phyloP scores from a whole-genome alignment of 2,113 vertebrate genomes.

The Barbus barbus region DNA sequence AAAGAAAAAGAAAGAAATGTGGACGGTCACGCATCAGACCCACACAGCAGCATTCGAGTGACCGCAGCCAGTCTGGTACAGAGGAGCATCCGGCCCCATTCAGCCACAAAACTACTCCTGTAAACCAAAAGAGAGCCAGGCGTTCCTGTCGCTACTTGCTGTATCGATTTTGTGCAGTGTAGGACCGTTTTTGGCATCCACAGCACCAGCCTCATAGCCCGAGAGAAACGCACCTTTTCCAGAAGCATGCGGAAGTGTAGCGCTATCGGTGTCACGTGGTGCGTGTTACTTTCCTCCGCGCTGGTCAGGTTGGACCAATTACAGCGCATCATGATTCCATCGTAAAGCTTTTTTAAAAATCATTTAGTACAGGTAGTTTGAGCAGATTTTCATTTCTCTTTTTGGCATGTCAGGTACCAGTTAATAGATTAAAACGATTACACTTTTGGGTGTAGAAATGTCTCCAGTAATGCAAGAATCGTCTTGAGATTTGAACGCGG shows the following conservation, averaged over 20 bases:
- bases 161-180: constrained; percentile 63
- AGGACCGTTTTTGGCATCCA: constrained; percentile 78
- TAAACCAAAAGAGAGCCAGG: constrained; percentile 21
- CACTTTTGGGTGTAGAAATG: background rate
- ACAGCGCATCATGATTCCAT: background rate
- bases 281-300: background rate
- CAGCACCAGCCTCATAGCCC: constrained; percentile 37
- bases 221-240: background rate
- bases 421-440: background rate
- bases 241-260: background rate
- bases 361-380: background rate
- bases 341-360: background rate
- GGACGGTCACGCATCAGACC: background rate
- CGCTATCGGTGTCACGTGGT: background rate
- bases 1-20: background rate
- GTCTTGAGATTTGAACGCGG: background rate
- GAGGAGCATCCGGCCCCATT: background rate
- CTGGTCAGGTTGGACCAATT: background rate
- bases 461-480: background rate
- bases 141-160: constrained; percentile 76
- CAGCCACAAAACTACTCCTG: constrained; percentile 35
- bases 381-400: background rate
- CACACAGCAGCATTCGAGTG: background rate
- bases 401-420: background rate
- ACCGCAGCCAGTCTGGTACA: constrained; percentile 7